Evolutionary conservation across 2,888 invertebrate genomes (phyloP).

Genomic region (Heliconius cydno): DNA sequence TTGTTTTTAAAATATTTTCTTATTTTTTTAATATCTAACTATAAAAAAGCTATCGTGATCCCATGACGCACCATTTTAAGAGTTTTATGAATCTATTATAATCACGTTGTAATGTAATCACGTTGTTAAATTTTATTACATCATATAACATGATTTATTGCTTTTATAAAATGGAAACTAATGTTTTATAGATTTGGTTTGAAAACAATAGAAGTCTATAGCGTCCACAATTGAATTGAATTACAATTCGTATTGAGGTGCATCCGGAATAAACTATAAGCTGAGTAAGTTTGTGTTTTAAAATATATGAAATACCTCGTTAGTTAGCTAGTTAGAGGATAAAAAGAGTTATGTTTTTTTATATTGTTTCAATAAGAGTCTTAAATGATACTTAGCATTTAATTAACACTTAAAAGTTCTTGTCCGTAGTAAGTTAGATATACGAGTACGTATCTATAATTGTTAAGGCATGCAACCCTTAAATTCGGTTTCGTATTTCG

Average conservation of each 20-base stretch:
- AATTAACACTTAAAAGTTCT: no score
- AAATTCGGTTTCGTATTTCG: constrained; percentile 26
- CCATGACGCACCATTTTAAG: neutral
- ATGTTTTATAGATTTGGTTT: constrained; percentile 35
- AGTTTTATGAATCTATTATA: constrained; percentile 11
- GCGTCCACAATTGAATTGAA: constrained; percentile 33
- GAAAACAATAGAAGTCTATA: constrained; percentile 40
- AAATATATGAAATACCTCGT: no score
- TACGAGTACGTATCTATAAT: neutral
- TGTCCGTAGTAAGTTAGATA: neutral
- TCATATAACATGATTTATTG: constrained; percentile 37
- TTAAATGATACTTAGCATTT: no score
- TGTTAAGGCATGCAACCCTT: neutral
- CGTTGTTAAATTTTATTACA: constrained; percentile 27
- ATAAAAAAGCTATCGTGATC: neutral
- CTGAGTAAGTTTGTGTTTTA: neutral
- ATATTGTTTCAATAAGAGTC: no score
- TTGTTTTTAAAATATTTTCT: no score
- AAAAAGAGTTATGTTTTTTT: no score
- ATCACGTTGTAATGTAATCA: constrained; percentile 7
- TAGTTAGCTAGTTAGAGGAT: no score
- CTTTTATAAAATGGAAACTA: constrained; percentile 19
- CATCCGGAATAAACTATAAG: constrained; percentile 7
- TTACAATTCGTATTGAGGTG: constrained; percentile 48
- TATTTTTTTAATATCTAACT: neutral